A percentile compares a stretch with the other conserved stretches of the same genome.
These are phyloP conservation scores for Taenaris catops DNA, from an alignment of 2,888 invertebrate species.

Conservation along the genomic window DNA sequence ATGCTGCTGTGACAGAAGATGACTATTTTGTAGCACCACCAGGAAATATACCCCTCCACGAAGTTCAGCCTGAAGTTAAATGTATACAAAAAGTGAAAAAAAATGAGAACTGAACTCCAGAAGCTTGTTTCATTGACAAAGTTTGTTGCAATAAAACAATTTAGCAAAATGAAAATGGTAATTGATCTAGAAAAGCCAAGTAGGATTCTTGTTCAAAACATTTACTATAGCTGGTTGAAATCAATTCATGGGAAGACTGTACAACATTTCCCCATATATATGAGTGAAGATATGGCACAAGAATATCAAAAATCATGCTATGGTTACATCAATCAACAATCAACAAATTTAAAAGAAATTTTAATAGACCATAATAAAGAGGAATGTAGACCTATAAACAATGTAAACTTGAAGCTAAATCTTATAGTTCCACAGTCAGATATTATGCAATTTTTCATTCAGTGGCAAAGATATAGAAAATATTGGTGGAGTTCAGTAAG, in stretches of 20 bases:
- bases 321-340: slow-evolving; percentile 36
- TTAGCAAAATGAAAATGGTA: slow-evolving; percentile 27
- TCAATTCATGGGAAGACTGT: slow-evolving; percentile 46
- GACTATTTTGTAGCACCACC: slow-evolving; percentile 96
- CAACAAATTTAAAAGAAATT: slow-evolving; percentile 25
- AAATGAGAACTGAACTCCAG: slow-evolving; percentile 57
- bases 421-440: slow-evolving; percentile 64
- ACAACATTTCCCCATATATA: slow-evolving; percentile 46
- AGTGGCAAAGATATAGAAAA: slow-evolving; percentile 87
- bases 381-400: slow-evolving; percentile 28
- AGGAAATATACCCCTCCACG: slow-evolving; percentile 88
- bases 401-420: slow-evolving; percentile 48
- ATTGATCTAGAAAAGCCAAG: slow-evolving; percentile 46
- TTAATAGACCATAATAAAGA: slow-evolving; percentile 30
- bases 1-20: slow-evolving; percentile 88
- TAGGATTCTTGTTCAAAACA: slow-evolving; percentile 49
- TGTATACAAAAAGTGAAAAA: slow-evolving; percentile 34
- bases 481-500: slow-evolving; percentile 92
- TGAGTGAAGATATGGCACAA: slow-evolving; percentile 28
- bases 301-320: slow-evolving; percentile 26
- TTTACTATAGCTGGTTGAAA: slow-evolving; percentile 52
- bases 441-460: slow-evolving; percentile 83
- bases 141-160: slow-evolving; percentile 43
- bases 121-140: slow-evolving; percentile 44
- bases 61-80: slow-evolving; percentile 43